These are phyloP conservation scores for Nysson spinosus DNA, from an alignment of 2,888 invertebrate species.

Conservation along the genomic window DNA sequence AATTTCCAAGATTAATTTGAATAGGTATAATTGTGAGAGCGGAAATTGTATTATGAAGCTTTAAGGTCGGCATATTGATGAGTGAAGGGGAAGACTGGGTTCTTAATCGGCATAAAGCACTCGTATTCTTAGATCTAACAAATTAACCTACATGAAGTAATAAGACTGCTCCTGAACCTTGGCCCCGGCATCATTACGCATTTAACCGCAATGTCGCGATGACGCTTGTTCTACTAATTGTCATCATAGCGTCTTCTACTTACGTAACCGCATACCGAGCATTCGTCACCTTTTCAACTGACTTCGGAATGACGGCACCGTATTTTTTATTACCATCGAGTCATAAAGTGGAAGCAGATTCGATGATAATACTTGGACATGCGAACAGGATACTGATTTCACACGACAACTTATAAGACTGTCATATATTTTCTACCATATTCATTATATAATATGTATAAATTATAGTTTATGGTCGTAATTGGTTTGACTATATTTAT, in stretches of 20 bases:
- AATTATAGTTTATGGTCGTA: too few relatives aligned
- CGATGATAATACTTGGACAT: too few relatives aligned
- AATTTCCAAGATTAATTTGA: too few relatives aligned
- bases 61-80: not conserved
- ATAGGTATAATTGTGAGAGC: too few relatives aligned
- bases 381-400: too few relatives aligned
- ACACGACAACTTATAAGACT: too few relatives aligned
- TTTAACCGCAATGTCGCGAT: conserved; percentile 62
- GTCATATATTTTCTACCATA: too few relatives aligned
- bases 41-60: not conserved
- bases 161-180: conserved; percentile 68
- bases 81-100: conserved; percentile 9
- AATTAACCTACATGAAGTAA: conserved; percentile 64
- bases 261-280: conserved; percentile 44
- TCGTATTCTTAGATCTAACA: conserved; percentile 41
- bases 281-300: too few relatives aligned
- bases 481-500: too few relatives aligned
- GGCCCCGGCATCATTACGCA: conserved; percentile 64
- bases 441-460: too few relatives aligned
- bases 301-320: too few relatives aligned
- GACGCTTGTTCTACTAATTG: conserved; percentile 40
- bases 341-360: too few relatives aligned
- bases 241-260: conserved; percentile 39
- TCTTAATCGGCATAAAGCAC: conserved; percentile 12
- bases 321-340: not conserved